Conservation (phyloP, 2,113 vertebrate species). For the Antennarius striatus region DNA sequence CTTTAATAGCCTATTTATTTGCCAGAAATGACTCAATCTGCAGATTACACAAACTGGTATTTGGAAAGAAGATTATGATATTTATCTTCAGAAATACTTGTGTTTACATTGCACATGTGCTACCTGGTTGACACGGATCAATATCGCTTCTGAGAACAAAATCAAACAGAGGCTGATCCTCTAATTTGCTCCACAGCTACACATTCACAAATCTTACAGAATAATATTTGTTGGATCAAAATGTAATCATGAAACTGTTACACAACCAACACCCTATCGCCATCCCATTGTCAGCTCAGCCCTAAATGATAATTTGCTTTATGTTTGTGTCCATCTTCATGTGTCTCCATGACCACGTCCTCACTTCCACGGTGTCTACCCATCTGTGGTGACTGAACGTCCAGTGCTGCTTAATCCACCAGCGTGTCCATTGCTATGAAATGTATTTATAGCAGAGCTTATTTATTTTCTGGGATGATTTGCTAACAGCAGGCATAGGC, state of each 20-base stretch:
- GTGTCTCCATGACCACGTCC: slow-evolving; percentile 23
- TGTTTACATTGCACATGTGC: slow-evolving; percentile 10
- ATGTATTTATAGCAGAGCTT: slow-evolving; percentile 54
- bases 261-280: neutral
- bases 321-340: slow-evolving; percentile 51
- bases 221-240: no score
- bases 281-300: slow-evolving; percentile 10
- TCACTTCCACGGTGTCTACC: slow-evolving; percentile 36
- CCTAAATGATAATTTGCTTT: slow-evolving; percentile 57
- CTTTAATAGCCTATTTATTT: slow-evolving; percentile 5
- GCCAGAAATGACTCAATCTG: neutral
- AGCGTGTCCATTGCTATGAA: slow-evolving; percentile 8
- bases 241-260: no score
- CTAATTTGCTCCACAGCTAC: neutral
- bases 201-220: neutral
- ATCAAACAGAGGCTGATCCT: neutral
- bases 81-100: neutral
- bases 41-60: neutral
- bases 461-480: slow-evolving; percentile 60
- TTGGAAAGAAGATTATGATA: neutral
- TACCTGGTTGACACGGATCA: slow-evolving; percentile 12
- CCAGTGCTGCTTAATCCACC: slow-evolving; percentile 6
- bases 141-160: neutral
- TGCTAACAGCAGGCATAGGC: slow-evolving; percentile 56
- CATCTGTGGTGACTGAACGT: slow-evolving; percentile 42